Base-by-base conservation (phyloP, 2,888 invertebrate species). In the Pilophorus perplexus region DNA sequence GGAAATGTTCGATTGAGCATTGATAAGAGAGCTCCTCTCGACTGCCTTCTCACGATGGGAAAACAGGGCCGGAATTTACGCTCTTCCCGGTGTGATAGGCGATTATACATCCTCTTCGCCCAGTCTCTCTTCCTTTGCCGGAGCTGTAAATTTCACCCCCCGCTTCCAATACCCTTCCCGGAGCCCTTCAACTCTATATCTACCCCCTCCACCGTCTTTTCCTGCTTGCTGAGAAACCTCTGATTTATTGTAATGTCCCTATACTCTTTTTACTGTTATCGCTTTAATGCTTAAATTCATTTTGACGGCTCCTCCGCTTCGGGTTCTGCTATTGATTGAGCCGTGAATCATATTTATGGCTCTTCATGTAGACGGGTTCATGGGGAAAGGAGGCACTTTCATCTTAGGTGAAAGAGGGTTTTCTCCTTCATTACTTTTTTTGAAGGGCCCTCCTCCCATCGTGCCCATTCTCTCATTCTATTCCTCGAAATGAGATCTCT, bases 221-320 rank as follows among this genome's bases (percentile, higher is more conserved):
- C 16, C 38, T 38, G 18, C 55, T 28, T 28, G 12, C 55, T 55
- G 37, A 38, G 55, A 55, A 55, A 37, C 38, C 55, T 50, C 57
- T 67, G 67, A 67, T 67, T 67, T 67, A 67, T 64, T 55, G 64
- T 67, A 64, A 67, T 67, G 67, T 59, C 46, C 67, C 38, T 37
- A 64, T 64, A 64, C 67, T 67, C 67, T 67, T 67, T 67, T 64
- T 33, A 33, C 67, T 55, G 67, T 64, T 67, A 67, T 67, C 67
- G 67, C 67, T 67, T 67, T 67, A 67, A 67, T 67, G 67, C 67
- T 67, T 64, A 67, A 67, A 67, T 67, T 64, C 67, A 67, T 67
- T 67, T 64, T 67, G 67, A 67, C 64, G 67, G 22, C 20, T 38
- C 37, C 33, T 37, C 25, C 44, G 44, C 40, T 42, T 37, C 23